Conservation (phyloP, 1,140 invertebrate species). For the Dreissena rostriformis region DNA sequence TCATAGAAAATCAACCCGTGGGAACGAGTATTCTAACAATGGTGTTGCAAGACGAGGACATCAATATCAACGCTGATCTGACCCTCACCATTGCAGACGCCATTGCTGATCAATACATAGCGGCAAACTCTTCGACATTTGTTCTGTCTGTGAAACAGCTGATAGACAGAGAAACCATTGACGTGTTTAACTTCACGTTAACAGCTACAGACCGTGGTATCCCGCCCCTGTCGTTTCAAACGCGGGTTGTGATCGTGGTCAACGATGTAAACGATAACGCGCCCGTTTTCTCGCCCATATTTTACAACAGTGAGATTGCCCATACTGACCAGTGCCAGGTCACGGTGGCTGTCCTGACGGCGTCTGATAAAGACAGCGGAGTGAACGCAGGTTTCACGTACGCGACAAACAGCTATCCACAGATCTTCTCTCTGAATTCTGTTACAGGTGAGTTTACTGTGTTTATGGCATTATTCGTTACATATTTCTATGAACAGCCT, state of each 20-base stretch:
- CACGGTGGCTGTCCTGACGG: constrained; percentile 61
- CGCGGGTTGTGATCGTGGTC: constrained; percentile 55
- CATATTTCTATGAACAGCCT: too few relatives aligned
- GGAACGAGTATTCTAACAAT: constrained; percentile 92
- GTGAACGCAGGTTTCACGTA: constrained; percentile 66
- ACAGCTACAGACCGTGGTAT: constrained; percentile 85
- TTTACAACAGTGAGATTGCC: constrained; percentile 70
- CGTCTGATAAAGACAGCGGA: constrained; percentile 69
- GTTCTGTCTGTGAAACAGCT: constrained; percentile 84
- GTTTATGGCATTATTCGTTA: background rate
- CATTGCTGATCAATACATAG: constrained; percentile 82
- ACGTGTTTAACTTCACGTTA: constrained; percentile 90
- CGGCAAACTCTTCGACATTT: constrained; percentile 91
- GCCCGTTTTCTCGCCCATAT: constrained; percentile 61
- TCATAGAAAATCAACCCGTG: constrained; percentile 93
- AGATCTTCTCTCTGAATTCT: constrained; percentile 61
- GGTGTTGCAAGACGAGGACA: constrained; percentile 82
- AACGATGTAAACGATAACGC: constrained; percentile 59
- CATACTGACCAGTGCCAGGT: constrained; percentile 62
- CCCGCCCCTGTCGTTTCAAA: constrained; percentile 54
- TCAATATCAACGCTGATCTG: constrained; percentile 90
- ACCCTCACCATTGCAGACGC: constrained; percentile 84
- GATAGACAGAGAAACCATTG: constrained; percentile 92
- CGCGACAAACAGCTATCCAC: constrained; percentile 51
- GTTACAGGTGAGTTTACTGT: constrained; percentile 51